A percentile compares a stretch with the other conserved stretches of the same genome.
These are phyloP conservation scores for Anoura caudifer DNA, from an alignment of 2,113 vertebrate species.

Conservation along the genomic window DNA sequence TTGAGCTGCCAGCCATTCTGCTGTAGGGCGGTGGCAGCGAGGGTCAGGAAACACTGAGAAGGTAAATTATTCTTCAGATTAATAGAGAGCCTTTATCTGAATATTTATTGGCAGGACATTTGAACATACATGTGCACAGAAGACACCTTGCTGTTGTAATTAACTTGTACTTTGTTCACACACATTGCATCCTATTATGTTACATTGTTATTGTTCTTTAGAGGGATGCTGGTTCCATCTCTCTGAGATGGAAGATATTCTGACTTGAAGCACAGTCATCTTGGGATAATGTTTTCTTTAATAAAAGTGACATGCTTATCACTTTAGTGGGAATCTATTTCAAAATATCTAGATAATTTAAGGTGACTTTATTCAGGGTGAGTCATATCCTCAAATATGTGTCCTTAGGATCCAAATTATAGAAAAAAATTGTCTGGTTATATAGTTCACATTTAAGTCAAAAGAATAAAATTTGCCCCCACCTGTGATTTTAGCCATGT, in stretches of 20 bases:
- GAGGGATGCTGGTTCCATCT: neutral
- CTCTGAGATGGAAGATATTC: neutral
- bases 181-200: neutral
- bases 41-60: neutral
- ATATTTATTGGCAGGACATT: neutral
- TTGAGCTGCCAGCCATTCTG: neutral
- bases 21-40: neutral
- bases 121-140: neutral
- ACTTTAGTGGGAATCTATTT: neutral
- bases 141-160: neutral
- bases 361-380: neutral
- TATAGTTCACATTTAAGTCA: constrained; percentile 1
- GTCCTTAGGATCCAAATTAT: neutral
- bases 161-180: neutral
- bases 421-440: neutral
- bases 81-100: neutral
- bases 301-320: neutral
- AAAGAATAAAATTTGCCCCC: neutral
- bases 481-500: neutral
- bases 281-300: neutral
- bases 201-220: neutral
- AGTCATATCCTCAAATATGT: neutral
- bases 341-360: neutral
- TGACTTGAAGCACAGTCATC: neutral
- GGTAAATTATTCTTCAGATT: neutral